Evolutionary conservation across 2,113 vertebrate genomes (phyloP).

Genomic region (Chitala chitala): DNA sequence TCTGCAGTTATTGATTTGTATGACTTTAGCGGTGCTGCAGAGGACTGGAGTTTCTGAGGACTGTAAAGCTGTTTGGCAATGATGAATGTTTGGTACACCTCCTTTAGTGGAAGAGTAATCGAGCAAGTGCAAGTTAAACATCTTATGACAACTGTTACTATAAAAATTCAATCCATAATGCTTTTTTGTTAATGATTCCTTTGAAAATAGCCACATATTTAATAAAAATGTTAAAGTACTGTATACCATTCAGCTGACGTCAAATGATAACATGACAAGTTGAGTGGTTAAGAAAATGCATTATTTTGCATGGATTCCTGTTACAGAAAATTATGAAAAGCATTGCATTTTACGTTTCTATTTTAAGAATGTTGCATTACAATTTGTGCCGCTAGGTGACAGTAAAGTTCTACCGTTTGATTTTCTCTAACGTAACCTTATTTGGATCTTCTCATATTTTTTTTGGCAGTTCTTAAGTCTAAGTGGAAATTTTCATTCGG

Average conservation of each 20-base stretch:
- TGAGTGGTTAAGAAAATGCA: not conserved
- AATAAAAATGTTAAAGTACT: not conserved
- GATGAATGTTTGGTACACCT: not conserved
- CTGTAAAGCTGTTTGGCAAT: not conserved
- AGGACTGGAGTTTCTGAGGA: not conserved
- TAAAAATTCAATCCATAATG: no score
- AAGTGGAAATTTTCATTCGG: not conserved
- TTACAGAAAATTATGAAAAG: no score
- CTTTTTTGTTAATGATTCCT: no score
- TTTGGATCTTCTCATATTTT: not conserved
- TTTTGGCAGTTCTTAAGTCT: not conserved
- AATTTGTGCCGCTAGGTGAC: slow-evolving; percentile 44
- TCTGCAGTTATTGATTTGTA: not conserved
- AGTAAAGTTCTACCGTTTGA: slow-evolving; percentile 37
- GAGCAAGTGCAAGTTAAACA: no score
- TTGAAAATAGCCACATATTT: no score
- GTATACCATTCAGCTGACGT: not conserved
- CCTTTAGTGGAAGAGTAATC: no score
- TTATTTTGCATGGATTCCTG: not conserved
- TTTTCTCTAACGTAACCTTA: not conserved
- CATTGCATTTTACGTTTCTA: not conserved
- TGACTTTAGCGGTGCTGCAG: not conserved
- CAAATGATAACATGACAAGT: not conserved
- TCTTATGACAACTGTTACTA: no score
- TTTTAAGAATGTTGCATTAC: not conserved